Percentiles rank a stretch among this genome's conserved stretches.
Conservation (phyloP, 2,888 invertebrate species). For the Platypus cylindrus region DNA sequence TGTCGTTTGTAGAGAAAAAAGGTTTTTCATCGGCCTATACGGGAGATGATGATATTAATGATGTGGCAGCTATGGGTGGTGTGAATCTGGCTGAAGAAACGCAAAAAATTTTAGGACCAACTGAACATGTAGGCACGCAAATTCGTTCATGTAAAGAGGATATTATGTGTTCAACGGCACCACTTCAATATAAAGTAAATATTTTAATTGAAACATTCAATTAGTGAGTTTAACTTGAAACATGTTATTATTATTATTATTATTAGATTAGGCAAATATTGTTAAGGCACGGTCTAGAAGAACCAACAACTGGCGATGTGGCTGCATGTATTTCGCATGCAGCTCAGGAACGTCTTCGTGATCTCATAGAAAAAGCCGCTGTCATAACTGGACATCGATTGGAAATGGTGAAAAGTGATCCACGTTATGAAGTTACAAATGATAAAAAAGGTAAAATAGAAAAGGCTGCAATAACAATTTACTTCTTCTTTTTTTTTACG, state of each 20-base stretch:
- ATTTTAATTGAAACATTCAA: neutral
- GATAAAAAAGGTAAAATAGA: conserved; percentile 40
- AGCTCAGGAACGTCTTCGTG: conserved; percentile 84
- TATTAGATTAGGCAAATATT: conserved; percentile 57
- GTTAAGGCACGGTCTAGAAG: conserved; percentile 67
- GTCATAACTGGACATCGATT: conserved; percentile 89
- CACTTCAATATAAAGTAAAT: conserved; percentile 43
- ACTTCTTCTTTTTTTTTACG: no score
- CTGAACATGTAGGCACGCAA: conserved; percentile 65
- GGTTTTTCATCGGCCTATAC: conserved; percentile 39
- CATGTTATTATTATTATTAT: neutral
- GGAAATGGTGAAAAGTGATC: conserved; percentile 83
- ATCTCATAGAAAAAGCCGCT: conserved; percentile 80
- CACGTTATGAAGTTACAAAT: conserved; percentile 62
- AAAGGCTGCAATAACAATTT: no score
- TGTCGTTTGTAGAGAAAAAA: conserved; percentile 46
- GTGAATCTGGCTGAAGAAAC: conserved; percentile 95
- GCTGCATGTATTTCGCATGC: conserved; percentile 86
- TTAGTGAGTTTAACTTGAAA: neutral
- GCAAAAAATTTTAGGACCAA: conserved; percentile 79
- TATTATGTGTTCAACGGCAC: conserved; percentile 63
- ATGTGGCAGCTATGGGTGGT: conserved; percentile 98
- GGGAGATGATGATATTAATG: conserved; percentile 88
- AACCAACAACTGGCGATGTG: conserved; percentile 68
- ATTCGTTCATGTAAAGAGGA: conserved; percentile 88